These are phyloP conservation scores for Dolomedes plantarius DNA, from an alignment of 2,888 invertebrate species.

Conservation along the genomic window DNA sequence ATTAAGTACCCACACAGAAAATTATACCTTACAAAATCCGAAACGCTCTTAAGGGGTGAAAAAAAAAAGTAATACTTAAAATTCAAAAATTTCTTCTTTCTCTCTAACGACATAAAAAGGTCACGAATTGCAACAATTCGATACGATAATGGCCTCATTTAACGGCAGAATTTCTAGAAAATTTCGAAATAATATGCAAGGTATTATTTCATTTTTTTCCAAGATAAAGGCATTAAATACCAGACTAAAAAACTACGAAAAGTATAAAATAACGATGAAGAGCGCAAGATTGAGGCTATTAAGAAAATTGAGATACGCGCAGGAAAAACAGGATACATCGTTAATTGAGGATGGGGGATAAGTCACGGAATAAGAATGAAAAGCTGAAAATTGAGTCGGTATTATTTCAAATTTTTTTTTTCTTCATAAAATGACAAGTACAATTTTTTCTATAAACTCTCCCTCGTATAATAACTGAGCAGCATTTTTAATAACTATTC, in stretches of 20 bases:
- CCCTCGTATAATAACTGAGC: too few species aligned
- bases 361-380: background rate
- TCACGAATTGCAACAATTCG: conserved; percentile 37
- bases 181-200: conserved; percentile 40
- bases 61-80: too few species aligned
- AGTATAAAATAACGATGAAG: background rate
- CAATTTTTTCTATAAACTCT: too few species aligned
- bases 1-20: too few species aligned
- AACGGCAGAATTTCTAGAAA: conserved; percentile 19
- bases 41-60: too few species aligned
- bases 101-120: too few species aligned
- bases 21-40: too few species aligned
- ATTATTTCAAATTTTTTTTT: too few species aligned
- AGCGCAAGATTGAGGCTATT: background rate
- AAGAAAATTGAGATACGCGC: background rate
- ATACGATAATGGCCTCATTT: conserved; percentile 49
- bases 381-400: too few species aligned
- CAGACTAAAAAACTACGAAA: background rate
- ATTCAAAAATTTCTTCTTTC: too few species aligned
- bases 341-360: background rate
- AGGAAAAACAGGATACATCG: background rate
- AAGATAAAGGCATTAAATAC: background rate
- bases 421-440: too few species aligned
- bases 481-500: too few species aligned
- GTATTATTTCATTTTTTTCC: background rate